Evolutionary conservation across 2,113 vertebrate genomes (phyloP), one percentile per base, ranked within the genome.

Genomic region (Micronycteris hirsuta): DNA sequence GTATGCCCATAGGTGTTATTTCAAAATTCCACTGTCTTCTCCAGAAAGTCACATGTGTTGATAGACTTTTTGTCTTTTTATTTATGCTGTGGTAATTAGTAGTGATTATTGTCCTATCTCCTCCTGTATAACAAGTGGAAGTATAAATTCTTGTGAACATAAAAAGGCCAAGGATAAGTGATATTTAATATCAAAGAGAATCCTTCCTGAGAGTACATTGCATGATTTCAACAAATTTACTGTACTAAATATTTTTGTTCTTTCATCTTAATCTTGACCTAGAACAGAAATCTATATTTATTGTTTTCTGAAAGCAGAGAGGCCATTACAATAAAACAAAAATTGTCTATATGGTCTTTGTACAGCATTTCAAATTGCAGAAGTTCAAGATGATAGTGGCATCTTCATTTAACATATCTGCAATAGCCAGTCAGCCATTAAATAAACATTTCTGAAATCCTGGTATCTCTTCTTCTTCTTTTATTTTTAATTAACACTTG

Each of bases 401-500:
- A 68, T 87, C 68, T 96, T 89, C 49, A 61, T 94, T 89, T 54
- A 97, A 96, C 86, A 93, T 10, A 89, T 86, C 81, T 95, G 83
- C 88, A 96, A 84, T 6, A 93, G 70, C 38, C 92, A 94, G 52
- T 96, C 93, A 96, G 22, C 71, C 86, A 96, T 95, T 98, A 95
- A 98, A 97, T 96, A 97, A 98, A 97, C 98, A 92, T 82, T 96
- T 87, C 86, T 78, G 24, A 96, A 98, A 98, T 98, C 97, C 94
- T 71, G 49, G 73, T 86, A 82, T 95, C 20, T 97, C 45, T 13
- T 94, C 43, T 93, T 88, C 86, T 93, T 95, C 89, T 96, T 97
- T 97, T 98, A 98, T 98, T 98, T 98, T 98, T 97, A 98, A 98
- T 98, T 98, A 98, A 98, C 97, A 86, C 86, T 97, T 91, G 96